A percentile compares a stretch with the other conserved stretches of the same genome.
phyloP scores from a whole-genome alignment of 2,888 invertebrate species.

The Euzetes globulus region DNA sequence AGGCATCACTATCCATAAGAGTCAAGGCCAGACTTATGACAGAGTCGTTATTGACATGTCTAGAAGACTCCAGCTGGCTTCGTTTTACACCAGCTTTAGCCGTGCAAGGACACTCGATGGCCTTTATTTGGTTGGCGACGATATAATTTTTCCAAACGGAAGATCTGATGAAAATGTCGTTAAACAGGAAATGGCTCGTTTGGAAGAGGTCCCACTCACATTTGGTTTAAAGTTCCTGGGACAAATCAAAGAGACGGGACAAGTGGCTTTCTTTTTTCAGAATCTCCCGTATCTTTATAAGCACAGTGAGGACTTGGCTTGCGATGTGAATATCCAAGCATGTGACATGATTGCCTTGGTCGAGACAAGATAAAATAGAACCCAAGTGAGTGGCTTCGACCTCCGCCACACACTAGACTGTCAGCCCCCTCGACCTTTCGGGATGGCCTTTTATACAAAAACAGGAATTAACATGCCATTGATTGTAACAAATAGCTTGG shows the following conservation, averaged over 20 bases:
- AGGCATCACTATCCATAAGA: conserved; percentile 41
- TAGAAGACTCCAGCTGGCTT: neutral
- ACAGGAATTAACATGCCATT: neutral
- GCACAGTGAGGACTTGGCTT: too few relatives aligned
- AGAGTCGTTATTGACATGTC: conserved; percentile 22
- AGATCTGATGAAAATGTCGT: neutral
- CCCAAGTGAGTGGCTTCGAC: too few relatives aligned
- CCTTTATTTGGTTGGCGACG: neutral
- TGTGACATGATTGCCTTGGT: too few relatives aligned
- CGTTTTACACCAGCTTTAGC: neutral
- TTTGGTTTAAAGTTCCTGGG: too few relatives aligned
- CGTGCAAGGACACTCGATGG: neutral
- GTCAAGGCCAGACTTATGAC: conserved; percentile 39
- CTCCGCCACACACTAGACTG: too few relatives aligned
- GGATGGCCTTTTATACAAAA: too few relatives aligned
- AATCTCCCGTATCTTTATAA: neutral
- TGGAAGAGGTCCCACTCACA: too few relatives aligned
- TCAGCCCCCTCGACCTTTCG: too few relatives aligned
- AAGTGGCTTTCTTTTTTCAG: neutral
- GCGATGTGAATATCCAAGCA: too few relatives aligned
- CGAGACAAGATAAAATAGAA: too few relatives aligned
- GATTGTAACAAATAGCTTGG: too few relatives aligned
- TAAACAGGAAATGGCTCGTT: neutral
- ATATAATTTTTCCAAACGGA: neutral
- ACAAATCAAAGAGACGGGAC: too few relatives aligned